Base-by-base conservation (phyloP, 2,113 vertebrate species). In the Labeo catla region DNA sequence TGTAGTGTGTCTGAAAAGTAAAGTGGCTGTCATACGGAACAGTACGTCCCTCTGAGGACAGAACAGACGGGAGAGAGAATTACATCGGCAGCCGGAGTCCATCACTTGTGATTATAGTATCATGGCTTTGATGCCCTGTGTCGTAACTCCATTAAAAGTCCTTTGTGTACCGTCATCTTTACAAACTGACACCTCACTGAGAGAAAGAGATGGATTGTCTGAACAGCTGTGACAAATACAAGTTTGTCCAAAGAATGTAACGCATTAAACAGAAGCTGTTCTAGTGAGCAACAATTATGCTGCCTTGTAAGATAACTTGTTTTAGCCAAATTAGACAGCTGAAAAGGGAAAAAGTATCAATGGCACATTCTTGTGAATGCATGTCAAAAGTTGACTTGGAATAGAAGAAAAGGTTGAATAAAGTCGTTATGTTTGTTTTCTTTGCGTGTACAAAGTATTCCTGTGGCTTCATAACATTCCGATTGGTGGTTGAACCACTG, bases 81-180 rank as follows among this genome's bases (percentile, higher is more conserved):
- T 52, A 77, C 45, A 45, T 8, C 8, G 34, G 49, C 82, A 73
- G n/a, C 50, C 21, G 52, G 52, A 76, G 19, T 70, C n/a, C 36
- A 36, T 70, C 50, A 78, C 43, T 65, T 34, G 57, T 66, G 13
- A 81, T 72, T 86, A 85, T 85, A 88, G 87, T 89, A 66, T 66
- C 79, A 65, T n/a, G 76, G 88, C 79, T 90, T 89, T 88, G 83
- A 66, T 84, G 68, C 65, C 83, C 50, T 49, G 47, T 9, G 80
- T 72, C 49, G 45, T 0, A 19, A 79, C 70, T 77, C 76, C 47
- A 52, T 52, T 77, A 77, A 77, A 77, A 13, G 49, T 36, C 45
- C 12, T 83, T 76, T 88, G 72, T 68, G 81, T 74, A 0, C 76
- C 81, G 88, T 87, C 83, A 65, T 84, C 87, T 91, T 89, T 89